phyloP scores from a whole-genome alignment of 1,140 invertebrate species.

The Ceratosolen solmsi region DNA sequence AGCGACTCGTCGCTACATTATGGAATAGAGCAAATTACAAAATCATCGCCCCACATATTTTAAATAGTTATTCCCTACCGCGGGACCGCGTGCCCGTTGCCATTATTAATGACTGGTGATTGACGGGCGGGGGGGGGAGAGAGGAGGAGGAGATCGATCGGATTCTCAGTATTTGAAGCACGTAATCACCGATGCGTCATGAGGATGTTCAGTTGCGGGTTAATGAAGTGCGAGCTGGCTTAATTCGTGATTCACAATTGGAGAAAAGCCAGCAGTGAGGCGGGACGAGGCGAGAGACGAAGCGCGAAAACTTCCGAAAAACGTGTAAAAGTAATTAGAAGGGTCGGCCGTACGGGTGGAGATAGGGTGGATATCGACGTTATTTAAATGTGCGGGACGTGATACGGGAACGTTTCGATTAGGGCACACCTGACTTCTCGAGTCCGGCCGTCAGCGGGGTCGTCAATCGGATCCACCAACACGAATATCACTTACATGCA shows the following conservation, averaged over 20 bases:
- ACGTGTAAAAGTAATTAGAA: too few species aligned
- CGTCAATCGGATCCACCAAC: constrained; percentile 69
- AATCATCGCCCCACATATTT: not conserved
- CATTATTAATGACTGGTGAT: not conserved
- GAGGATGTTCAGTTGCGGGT: too few species aligned
- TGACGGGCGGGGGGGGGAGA: not conserved
- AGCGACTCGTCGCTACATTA: not conserved
- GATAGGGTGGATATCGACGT: not conserved
- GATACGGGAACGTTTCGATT: constrained; percentile 39
- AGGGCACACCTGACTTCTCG: constrained; percentile 57
- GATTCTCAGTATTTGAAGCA: not conserved
- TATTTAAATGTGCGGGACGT: constrained; percentile 3
- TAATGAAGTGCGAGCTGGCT: too few species aligned
- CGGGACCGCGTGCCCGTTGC: not conserved
- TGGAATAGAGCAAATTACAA: not conserved
- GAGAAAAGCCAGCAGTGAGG: too few species aligned
- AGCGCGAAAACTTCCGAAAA: too few species aligned
- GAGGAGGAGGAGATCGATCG: not conserved
- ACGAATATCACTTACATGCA: constrained; percentile 72
- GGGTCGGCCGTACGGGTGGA: too few species aligned
- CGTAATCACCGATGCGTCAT: too few species aligned
- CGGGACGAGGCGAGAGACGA: not conserved
- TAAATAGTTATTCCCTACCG: not conserved
- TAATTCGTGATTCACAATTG: too few species aligned
- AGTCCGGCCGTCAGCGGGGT: constrained; percentile 60